Evolutionary conservation across 2,113 vertebrate species (phyloP).

Genomic region (Lycaon pictus): DNA sequence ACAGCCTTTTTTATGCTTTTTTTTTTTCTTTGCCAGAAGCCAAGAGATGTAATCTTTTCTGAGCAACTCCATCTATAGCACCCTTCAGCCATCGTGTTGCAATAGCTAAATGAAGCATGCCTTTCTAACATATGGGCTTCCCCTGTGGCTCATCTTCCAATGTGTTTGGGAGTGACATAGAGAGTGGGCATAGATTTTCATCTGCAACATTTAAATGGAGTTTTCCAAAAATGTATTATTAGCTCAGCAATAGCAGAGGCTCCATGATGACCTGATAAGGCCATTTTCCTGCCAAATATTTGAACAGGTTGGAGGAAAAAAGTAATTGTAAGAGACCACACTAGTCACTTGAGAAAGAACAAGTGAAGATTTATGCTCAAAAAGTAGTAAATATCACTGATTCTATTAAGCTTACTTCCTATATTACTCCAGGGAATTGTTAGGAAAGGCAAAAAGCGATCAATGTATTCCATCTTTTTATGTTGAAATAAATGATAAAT

Average conservation of each 20-base stretch:
- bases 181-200: constrained; percentile 68
- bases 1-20: constrained; percentile 56
- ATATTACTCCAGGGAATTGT: constrained; percentile 4
- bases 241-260: constrained; percentile 26
- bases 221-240: constrained; percentile 67
- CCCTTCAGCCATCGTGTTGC: constrained; percentile 77
- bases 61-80: constrained; percentile 78
- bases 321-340: constrained; percentile 44
- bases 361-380: constrained; percentile 61
- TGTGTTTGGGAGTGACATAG: constrained; percentile 60
- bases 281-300: constrained; percentile 74
- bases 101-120: constrained; percentile 80
- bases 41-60: constrained; percentile 83
- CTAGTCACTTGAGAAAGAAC: constrained; percentile 54
- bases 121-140: constrained; percentile 76
- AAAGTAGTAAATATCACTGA: constrained; percentile 66
- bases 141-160: constrained; percentile 71
- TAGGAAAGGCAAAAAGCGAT: constrained; percentile 53
- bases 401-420: constrained; percentile 61
- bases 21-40: constrained; percentile 72
- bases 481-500: constrained; percentile 50
- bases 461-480: constrained; percentile 39
- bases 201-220: constrained; percentile 64
- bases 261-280: constrained; percentile 62
- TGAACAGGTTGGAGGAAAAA: constrained; percentile 58